These are phyloP conservation scores for Caenorhabditis virilis DNA, from an alignment of 2,888 invertebrate genomes.

Conservation along the genomic window DNA sequence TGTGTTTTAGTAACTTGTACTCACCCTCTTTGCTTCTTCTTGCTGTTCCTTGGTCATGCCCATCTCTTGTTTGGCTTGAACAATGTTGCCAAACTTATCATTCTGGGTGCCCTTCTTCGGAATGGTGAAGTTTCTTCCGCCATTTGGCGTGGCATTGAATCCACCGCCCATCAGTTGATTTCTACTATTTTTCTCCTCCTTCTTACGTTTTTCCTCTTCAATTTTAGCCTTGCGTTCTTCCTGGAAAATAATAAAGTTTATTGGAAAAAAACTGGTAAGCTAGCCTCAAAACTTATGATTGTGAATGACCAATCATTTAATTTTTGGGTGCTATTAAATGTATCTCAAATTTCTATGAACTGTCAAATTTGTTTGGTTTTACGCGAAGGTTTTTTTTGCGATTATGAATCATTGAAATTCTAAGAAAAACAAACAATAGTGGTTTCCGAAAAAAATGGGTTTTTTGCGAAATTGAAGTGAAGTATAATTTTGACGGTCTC, in stretches of 20 bases:
- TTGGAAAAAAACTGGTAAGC: not conserved
- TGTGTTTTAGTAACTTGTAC: not conserved
- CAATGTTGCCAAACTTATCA: slow-evolving; percentile 76
- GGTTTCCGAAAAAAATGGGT: no score
- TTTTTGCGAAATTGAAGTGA: no score
- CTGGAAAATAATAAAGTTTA: slow-evolving; percentile 8
- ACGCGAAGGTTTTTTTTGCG: no score
- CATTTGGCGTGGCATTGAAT: slow-evolving; percentile 36
- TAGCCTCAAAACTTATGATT: no score
- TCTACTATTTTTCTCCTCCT: slow-evolving; percentile 60
- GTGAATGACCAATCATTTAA: no score
- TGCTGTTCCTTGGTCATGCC: slow-evolving; percentile 99
- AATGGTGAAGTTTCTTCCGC: slow-evolving; percentile 47
- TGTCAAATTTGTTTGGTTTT: no score
- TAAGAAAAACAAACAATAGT: no score
- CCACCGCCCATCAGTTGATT: slow-evolving; percentile 39
- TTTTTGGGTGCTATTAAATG: no score
- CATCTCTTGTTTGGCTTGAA: slow-evolving; percentile 90
- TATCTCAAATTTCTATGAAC: no score
- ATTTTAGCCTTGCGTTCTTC: slow-evolving; percentile 58
- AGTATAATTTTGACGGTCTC: no score
- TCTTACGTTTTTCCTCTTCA: slow-evolving; percentile 58
- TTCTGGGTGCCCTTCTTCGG: slow-evolving; percentile 60
- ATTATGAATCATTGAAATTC: no score
- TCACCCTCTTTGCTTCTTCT: slow-evolving; percentile 84